Conservation (phyloP, 2,797 vertebrate species). For the Diplodus sargus region DNA sequence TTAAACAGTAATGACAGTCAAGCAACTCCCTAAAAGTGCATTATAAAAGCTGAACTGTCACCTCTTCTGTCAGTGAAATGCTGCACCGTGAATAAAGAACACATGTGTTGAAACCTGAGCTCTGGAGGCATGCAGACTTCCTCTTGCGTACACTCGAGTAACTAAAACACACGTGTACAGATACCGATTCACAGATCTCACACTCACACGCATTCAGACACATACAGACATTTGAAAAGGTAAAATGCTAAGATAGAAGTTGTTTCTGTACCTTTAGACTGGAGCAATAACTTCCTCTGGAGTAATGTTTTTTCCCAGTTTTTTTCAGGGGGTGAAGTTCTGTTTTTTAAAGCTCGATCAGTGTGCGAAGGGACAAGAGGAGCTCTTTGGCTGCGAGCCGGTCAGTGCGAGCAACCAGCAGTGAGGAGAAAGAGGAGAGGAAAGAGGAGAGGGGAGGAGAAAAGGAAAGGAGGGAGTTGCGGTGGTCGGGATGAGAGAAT, state of each 20-base stretch:
- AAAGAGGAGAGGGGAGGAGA: constrained; percentile 60
- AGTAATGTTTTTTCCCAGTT: constrained; percentile 29
- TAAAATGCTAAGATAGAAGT: constrained; percentile 36
- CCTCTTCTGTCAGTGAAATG: constrained; percentile 7
- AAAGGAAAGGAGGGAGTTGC: constrained; percentile 53
- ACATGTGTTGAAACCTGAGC: constrained; percentile 22
- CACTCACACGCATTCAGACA: constrained; percentile 21
- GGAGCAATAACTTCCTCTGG: constrained; percentile 57
- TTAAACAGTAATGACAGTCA: neutral
- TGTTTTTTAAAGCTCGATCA: constrained; percentile 50
- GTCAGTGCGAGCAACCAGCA: constrained; percentile 56
- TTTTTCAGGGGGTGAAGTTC: constrained; percentile 21
- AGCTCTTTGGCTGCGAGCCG: constrained; percentile 72
- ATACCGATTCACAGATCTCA: constrained; percentile 6
- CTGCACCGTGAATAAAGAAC: neutral
- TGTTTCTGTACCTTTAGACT: constrained; percentile 71
- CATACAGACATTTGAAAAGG: constrained; percentile 15
- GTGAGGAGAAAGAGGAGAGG: constrained; percentile 51
- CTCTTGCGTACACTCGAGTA: constrained; percentile 8
- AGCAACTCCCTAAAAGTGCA: neutral
- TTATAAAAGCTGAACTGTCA: neutral
- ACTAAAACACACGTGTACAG: constrained; percentile 58
- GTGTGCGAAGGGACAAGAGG: constrained; percentile 36
- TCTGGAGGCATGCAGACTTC: constrained; percentile 39
- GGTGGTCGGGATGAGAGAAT: constrained; percentile 43